Conservation (phyloP, 2,888 invertebrate species). For the Gortyna flavago region DNA sequence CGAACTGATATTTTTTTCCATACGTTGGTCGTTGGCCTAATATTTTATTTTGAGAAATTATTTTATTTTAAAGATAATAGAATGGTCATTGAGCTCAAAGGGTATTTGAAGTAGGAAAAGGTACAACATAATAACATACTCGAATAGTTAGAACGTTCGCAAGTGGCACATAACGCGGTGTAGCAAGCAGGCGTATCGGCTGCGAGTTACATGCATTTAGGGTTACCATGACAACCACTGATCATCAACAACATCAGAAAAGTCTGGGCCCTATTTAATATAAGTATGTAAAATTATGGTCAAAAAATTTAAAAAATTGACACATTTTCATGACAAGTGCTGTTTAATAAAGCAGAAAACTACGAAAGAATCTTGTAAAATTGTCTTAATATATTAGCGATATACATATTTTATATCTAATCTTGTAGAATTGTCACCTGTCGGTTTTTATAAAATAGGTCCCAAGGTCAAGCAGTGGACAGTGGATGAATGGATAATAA, state of each 20-base stretch:
- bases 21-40: neutral
- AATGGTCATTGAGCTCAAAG: neutral
- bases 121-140: constrained; percentile 64
- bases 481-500: neutral
- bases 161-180: constrained; percentile 82
- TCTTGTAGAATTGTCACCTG: neutral
- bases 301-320: neutral
- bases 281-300: neutral
- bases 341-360: neutral
- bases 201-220: constrained; percentile 73
- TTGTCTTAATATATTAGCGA: no score
- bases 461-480: neutral
- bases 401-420: neutral
- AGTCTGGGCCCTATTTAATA: neutral
- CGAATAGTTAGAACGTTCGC: constrained; percentile 73
- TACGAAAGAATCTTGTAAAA: neutral
- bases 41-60: neutral
- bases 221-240: constrained; percentile 48
- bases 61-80: neutral
- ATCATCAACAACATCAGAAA: constrained; percentile 24
- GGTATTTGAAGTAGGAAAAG: constrained; percentile 46
- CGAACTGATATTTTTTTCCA: neutral
- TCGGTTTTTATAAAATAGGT: neutral
- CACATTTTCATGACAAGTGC: neutral
- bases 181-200: constrained; percentile 80